Base-by-base conservation (phyloP, 1,140 invertebrate genomes). In the Cyrtorhinus lividipennis region DNA sequence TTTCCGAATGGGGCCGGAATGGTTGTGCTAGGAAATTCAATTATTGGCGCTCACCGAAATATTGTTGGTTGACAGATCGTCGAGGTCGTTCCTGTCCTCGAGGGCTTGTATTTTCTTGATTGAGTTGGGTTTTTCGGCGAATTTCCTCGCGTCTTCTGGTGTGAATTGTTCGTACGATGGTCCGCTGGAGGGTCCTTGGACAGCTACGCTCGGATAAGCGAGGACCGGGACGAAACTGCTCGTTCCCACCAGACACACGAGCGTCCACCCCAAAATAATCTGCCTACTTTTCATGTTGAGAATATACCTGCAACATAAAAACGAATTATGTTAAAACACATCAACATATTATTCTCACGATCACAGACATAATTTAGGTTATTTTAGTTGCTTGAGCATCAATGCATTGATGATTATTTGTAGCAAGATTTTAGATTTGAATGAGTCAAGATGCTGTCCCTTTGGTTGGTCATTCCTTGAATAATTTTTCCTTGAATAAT, bases 121-220 rank as follows among this genome's bases (percentile, higher is more conserved):
- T 1, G 86, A 83, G 69, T 92, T 92, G 5, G 88, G 85, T 74
- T 92, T 92, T 70, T 89, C 87, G 0, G 85, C 87, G 71, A 87
- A 90, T 76, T 91, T 92, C 58, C 88, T 77, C 48, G 83, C 83
- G 56, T 79, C 72, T 8, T 64, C 64, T 15, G 24, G 59, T 5
- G 48, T 53, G 48, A 53, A 53, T 22, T 38, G 63, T 24, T 64
- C 64, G 65, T 44, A 61, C 59, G 18, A 59, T 62, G 46, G 62
- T 27, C 58, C 63, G 13, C 56, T 27, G 15, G 56, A 25, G 15
- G 24, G 57, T 24, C 60, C 63, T 45, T 59, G 61, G 23, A 56
- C 26, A 38, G 63, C 62, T 12, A 62, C 56, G 62, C 63, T 67
- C 8, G 71, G 71, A 45, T 68, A 67, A 1, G 66, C 65, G 22